Percentiles rank a stretch among this genome's conserved stretches.
These are phyloP conservation scores for Orthonevra nobilis DNA, from an alignment of 2,888 invertebrate genomes.

Conservation along the genomic window DNA sequence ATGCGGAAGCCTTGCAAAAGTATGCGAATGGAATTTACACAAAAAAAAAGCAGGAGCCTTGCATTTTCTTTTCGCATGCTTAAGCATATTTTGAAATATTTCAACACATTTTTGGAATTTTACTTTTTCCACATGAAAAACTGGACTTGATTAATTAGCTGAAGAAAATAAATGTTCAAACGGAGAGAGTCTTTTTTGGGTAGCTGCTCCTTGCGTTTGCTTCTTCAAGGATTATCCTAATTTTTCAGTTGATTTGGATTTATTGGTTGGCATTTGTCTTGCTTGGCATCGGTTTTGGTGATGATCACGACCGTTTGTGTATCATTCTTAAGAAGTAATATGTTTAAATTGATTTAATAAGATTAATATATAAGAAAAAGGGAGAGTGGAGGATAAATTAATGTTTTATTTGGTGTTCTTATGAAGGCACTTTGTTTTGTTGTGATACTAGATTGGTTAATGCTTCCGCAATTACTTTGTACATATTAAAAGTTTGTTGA, in stretches of 20 bases:
- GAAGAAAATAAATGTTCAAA: slow-evolving; percentile 52
- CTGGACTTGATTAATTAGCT: slow-evolving; percentile 58
- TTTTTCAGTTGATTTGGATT: slow-evolving; percentile 50
- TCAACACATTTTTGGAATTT: background rate
- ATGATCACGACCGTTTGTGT: background rate
- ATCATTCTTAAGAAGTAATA: background rate
- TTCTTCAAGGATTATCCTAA: slow-evolving; percentile 34
- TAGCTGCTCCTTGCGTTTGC: background rate
- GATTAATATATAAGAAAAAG: slow-evolving; percentile 38
- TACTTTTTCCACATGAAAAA: background rate
- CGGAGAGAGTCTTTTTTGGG: slow-evolving; percentile 21
- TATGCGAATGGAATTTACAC: slow-evolving; percentile 14
- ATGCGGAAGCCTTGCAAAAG: slow-evolving; percentile 23
- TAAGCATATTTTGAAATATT: background rate
- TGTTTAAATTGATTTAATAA: slow-evolving; percentile 51
- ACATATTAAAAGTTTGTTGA: too few species aligned
- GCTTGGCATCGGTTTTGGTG: slow-evolving; percentile 7
- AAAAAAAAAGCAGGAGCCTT: background rate
- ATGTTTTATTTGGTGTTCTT: slow-evolving; percentile 2
- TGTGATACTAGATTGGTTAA: too few species aligned
- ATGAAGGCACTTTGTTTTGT: too few species aligned
- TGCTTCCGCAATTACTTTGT: too few species aligned
- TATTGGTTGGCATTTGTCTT: slow-evolving; percentile 30
- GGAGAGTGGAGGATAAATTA: too few species aligned
- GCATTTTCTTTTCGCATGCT: background rate